Evolutionary conservation across 1,140 invertebrate species (phyloP), one percentile per base, ranked within the genome.

Genomic region (Neoseiulus cucumeris): DNA sequence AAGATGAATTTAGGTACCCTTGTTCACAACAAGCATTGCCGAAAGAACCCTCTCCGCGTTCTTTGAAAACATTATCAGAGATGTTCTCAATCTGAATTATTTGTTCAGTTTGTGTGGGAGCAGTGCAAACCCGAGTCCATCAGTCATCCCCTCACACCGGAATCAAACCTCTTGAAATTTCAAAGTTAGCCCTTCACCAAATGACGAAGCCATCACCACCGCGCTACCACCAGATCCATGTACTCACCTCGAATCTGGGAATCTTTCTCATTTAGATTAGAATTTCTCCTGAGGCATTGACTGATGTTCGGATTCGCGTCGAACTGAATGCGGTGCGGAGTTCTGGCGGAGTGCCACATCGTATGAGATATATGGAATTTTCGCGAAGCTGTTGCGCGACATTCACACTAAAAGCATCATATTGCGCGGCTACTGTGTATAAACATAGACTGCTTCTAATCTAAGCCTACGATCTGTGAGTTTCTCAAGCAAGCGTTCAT

Each of bases 161-260:
- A 22, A 7, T 6, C 45, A 14, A 20, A 17, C 7, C 14, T 22
- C 7, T 17, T 44, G n/a, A 14, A 14, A 14, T n/a, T 17, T 47
- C 18, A 29, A 9, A 20, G 14, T 25, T 25, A 25, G 22, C 12
- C 6, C 33, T 2, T 29, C 33, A 17, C 33, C 22, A 12, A 29
- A 47, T 6, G 45, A 20, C 4, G 4, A 5, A 47, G 12, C 14
- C 14, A 14, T 7, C 45, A 22, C 14, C 18, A 47, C 45, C 18
- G 18, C 18, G 7, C 4, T 28, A 47, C 45, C 28, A 22, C 14
- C 28, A 7, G 42, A 7, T 28, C 45, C 4, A 59, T 25, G 51
- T 59, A 59, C 51, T 59, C 22, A 59, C 51, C 51, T 59, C 51
- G 25, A 59, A 59, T 29, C 51, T 59, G 51, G 51, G 22, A 14